Percentiles rank a stretch among this genome's conserved stretches.
Evolutionary conservation across 2,113 vertebrate species (phyloP).

Genomic region (Cyprinodon brontotheroides): DNA sequence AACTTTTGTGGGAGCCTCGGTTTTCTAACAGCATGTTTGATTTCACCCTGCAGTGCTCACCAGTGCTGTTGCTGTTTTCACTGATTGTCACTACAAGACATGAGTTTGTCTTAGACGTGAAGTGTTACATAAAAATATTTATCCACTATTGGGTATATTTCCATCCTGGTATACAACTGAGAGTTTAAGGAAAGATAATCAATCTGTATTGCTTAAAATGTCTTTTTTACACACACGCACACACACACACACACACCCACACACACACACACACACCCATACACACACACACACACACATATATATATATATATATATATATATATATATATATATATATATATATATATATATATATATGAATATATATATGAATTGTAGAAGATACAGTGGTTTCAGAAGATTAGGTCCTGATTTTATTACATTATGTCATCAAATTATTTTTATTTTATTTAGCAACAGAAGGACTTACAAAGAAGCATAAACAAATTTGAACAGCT

Average conservation of each 20-base stretch:
- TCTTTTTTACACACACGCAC: constrained; percentile 28
- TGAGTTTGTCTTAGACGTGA: constrained; percentile 16
- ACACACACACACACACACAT: no score
- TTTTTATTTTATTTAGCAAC: background rate
- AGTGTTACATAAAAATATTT: constrained; percentile 18
- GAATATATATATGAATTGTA: background rate
- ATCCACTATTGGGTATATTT: constrained; percentile 13
- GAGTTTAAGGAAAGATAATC: constrained; percentile 21
- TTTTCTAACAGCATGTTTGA: constrained; percentile 35
- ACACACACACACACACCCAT: no score
- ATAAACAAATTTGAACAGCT: constrained; percentile 20
- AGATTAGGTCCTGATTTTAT: constrained; percentile 34
- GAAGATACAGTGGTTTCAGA: background rate
- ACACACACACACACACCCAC: no score
- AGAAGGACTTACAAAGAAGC: constrained; percentile 18
- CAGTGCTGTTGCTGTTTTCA: constrained; percentile 34
- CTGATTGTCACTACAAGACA: constrained; percentile 20
- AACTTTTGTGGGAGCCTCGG: constrained; percentile 12
- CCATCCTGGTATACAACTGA: constrained; percentile 3
- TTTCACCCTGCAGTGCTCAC: constrained; percentile 30
- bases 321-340: no score
- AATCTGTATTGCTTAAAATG: constrained; percentile 41
- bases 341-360: no score
- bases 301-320: no score
- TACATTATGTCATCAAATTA: constrained; percentile 8